Evolutionary conservation across 2,888 invertebrate species (phyloP).

Genomic region (Pseudococcus viburni): DNA sequence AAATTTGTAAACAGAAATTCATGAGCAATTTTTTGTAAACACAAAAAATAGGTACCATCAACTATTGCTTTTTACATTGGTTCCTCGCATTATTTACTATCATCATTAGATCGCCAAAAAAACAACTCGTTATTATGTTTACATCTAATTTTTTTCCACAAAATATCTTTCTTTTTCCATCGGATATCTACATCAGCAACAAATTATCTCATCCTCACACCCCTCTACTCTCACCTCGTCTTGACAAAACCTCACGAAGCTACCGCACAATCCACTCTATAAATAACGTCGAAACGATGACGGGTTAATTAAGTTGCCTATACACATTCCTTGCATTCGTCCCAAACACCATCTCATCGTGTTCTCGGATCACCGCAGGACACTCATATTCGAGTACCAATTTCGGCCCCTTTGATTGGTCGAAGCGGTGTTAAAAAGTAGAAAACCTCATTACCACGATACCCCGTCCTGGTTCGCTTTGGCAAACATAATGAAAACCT

Average conservation of each 20-base stretch:
- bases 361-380: not conserved
- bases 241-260: not conserved
- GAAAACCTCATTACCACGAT: not conserved
- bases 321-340: not conserved
- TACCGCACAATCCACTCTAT: not conserved
- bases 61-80: too few species aligned
- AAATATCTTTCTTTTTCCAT: too few species aligned
- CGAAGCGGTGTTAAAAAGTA: not conserved
- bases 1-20: too few species aligned
- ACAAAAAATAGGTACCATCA: too few species aligned
- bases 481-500: conserved; percentile 16
- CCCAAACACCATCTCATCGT: not conserved
- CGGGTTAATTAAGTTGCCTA: conserved; percentile 44
- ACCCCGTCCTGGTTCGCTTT: not conserved
- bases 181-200: too few species aligned
- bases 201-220: too few species aligned
- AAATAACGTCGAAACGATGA: conserved; percentile 4
- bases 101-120: too few species aligned
- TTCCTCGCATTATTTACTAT: too few species aligned
- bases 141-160: too few species aligned
- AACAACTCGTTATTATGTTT: too few species aligned
- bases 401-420: conserved; percentile 34
- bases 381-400: not conserved
- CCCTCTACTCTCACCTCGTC: too few species aligned
- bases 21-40: too few species aligned